These are phyloP conservation scores for Netelia inedita DNA, from an alignment of 2,888 invertebrate species.

Conservation along the genomic window DNA sequence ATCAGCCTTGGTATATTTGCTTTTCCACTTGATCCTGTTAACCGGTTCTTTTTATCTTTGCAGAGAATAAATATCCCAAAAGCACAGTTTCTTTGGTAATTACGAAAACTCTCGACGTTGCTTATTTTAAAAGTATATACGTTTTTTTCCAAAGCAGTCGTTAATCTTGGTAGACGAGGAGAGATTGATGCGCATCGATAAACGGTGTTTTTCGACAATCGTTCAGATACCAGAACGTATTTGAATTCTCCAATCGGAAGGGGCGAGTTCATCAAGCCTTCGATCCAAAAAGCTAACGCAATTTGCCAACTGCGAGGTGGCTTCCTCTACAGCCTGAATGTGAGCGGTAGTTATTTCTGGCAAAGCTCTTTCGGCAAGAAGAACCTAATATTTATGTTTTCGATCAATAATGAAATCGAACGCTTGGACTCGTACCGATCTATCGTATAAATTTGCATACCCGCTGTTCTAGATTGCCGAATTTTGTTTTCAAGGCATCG, in stretches of 20 bases:
- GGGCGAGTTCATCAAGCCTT: conserved; percentile 85
- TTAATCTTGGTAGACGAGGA: background rate
- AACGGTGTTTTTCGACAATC: background rate
- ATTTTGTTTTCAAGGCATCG: conserved; percentile 85
- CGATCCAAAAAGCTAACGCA: conserved; percentile 85
- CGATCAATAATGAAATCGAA: conserved; percentile 6
- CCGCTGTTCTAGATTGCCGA: conserved; percentile 85
- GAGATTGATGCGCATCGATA: conserved; percentile 6
- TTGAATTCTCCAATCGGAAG: conserved; percentile 84
- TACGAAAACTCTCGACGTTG: conserved; percentile 2
- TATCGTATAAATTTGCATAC: conserved; percentile 73
- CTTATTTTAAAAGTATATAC: background rate
- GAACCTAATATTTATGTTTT: conserved; percentile 69
- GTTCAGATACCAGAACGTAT: conserved; percentile 72
- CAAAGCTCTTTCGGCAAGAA: conserved; percentile 81
- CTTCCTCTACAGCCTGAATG: conserved; percentile 85
- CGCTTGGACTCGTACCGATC: background rate
- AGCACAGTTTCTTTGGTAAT: conserved; percentile 44
- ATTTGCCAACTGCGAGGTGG: conserved; percentile 83
- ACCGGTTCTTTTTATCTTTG: conserved; percentile 24
- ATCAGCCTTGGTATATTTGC: conserved; percentile 8
- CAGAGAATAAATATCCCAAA: background rate
- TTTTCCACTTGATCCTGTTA: conserved; percentile 17
- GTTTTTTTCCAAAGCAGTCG: background rate
- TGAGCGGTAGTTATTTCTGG: conserved; percentile 84